Evolutionary conservation across 1,140 invertebrate species (phyloP).

Genomic region (Pteromalus puparum): DNA sequence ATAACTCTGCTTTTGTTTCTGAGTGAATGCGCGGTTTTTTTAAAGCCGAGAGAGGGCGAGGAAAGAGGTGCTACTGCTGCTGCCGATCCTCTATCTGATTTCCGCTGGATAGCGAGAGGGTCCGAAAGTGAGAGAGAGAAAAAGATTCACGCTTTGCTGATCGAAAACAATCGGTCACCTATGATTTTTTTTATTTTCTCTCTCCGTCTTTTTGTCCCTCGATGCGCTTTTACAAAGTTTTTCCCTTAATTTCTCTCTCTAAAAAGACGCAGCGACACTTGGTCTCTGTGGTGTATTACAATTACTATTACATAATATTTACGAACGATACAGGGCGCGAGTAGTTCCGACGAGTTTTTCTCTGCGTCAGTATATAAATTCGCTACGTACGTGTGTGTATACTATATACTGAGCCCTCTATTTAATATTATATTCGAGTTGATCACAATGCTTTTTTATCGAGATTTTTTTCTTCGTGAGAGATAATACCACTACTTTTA

Average conservation of each 20-base stretch:
- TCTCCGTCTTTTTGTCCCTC: no score
- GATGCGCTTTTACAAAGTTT: no score
- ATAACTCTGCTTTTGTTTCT: slow-evolving; percentile 17
- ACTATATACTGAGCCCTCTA: neutral
- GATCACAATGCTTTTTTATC: slow-evolving; percentile 53
- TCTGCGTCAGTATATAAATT: slow-evolving; percentile 9
- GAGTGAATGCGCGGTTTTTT: neutral
- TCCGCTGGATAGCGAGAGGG: slow-evolving; percentile 9
- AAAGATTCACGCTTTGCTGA: slow-evolving; percentile 45
- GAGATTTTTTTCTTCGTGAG: slow-evolving; percentile 42
- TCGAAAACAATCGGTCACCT: slow-evolving; percentile 19
- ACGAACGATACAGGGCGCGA: neutral
- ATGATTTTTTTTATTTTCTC: neutral
- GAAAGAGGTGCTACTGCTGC: neutral
- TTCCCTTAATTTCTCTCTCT: neutral
- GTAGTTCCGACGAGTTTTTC: neutral
- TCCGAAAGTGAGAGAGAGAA: neutral
- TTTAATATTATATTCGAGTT: slow-evolving; percentile 39
- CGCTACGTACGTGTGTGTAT: neutral
- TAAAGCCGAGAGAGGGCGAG: neutral
- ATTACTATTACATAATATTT: neutral
- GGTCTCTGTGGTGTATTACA: neutral
- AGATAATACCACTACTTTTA: slow-evolving; percentile 23
- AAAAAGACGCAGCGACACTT: neutral
- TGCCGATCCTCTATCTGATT: slow-evolving; percentile 35